Base-by-base conservation (phyloP, 2,113 vertebrate species). In the Bombycilla garrulus region DNA sequence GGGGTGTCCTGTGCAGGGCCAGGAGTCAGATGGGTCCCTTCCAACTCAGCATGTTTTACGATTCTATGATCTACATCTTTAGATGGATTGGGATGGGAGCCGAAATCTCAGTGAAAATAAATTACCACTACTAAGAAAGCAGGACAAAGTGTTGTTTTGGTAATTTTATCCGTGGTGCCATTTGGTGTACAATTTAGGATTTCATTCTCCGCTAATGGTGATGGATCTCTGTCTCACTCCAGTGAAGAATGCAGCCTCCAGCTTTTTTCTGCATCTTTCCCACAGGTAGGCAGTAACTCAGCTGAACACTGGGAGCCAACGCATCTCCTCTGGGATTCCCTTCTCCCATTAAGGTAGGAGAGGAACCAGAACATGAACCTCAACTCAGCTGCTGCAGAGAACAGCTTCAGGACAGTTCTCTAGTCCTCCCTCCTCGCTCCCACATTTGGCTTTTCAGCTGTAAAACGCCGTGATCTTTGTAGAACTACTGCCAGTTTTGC, bases 181-280 rank as follows among this genome's bases (percentile, higher is more conserved):
- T 50, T 71, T 62, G 57, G 76, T 33, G 61, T 35, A 47, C 19
- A 58, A 77, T 66, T 88, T 13, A 83, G 58, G 53, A 84, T 81
- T 86, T 69, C 12, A 22, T 61, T 81, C 62, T 76, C 74, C 76
- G 69, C 45, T 92, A 2, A 62, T 9, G 28, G 29, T 0, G 1
- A 65, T 48, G n/a, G 60, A 80, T 44, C 50, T 76, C 80, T 76
- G 88, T 88, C 53, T 96, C 93, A 84, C 69, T 88, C 60, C 82
- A 90, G 50, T 48, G 86, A 89, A 94, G 87, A 94, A 96, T 88
- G 83, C 93, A 90, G 79, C 66, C 83, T 69, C 67, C 71, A 17
- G 62, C 83, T 44, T 42, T 83, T 47, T 70, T 67, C 72, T 90
- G 22, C 16, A n/a, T 71, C 77, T 80, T 81, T 92, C 58, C 80